These are phyloP conservation scores for Hydrozoanthus tunicans DNA, from an alignment of 64 coral and sea anemone genomes.

Conservation along the genomic window DNA sequence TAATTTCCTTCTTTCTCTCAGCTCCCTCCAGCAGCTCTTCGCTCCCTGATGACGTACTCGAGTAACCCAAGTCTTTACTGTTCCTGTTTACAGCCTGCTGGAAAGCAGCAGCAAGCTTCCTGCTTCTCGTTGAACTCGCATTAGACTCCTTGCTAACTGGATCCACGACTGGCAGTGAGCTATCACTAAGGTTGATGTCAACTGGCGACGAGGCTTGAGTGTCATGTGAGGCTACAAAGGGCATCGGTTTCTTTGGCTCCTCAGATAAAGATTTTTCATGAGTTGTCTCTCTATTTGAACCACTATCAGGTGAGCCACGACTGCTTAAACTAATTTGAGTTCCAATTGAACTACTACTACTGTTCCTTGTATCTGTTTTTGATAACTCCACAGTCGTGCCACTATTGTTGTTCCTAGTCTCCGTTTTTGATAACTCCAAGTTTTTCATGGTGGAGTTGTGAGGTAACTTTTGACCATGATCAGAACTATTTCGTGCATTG, in stretches of 20 bases:
- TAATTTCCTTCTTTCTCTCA: background rate
- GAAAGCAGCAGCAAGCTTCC: background rate
- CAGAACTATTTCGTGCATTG: background rate
- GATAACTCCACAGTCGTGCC: background rate
- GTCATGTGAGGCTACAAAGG: background rate
- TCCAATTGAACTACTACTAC: background rate
- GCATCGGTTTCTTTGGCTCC: background rate
- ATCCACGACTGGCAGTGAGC: background rate
- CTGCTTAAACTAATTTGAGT: too few species aligned
- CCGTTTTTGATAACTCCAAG: too few species aligned
- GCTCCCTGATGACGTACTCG: slow-evolving; percentile 43
- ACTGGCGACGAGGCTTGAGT: slow-evolving; percentile 14
- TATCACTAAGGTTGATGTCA: slow-evolving; percentile 1
- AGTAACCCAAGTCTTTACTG: slow-evolving; percentile 31
- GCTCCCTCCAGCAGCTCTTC: background rate
- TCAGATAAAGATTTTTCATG: background rate
- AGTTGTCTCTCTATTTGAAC: background rate
- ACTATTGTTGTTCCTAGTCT: background rate
- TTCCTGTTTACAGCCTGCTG: background rate
- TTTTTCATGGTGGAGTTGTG: too few species aligned
- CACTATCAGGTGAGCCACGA: background rate
- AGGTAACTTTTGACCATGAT: too few species aligned
- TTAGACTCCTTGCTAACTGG: background rate
- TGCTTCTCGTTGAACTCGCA: background rate
- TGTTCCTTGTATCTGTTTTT: background rate